Evolutionary conservation across 2,113 vertebrate genomes (phyloP), one percentile per base, ranked within the genome.

Genomic region (Numenius arquata): DNA sequence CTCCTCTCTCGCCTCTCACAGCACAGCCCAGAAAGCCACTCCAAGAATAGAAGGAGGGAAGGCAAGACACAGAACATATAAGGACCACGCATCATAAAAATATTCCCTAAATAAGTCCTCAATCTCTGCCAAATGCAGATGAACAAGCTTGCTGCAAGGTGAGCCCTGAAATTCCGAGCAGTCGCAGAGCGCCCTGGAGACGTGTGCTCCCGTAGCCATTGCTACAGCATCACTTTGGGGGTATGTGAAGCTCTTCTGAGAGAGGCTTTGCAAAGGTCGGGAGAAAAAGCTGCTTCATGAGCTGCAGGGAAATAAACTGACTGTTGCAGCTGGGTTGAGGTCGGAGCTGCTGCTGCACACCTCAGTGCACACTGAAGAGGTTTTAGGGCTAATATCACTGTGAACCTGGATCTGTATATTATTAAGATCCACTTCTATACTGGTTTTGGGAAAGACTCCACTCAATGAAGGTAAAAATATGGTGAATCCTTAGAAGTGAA

Each of bases 141-240:
- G 40, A 70, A 59, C 9, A 22, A n/a, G 23, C 23, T 48, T 2
- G 3, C 34, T 70, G 47, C 18, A 52, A 71, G 58, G 20, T 26
- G 58, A 41, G 30, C 76, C 22, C 63, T 40, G 52, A 66, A 81
- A 40, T 18, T 53, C 43, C 6, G 16, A 90, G 76, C 45, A 82
- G 71, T 48, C 1, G 3, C 6, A 8, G 55, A 63, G 23, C 1
- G 4, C 58, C 52, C 47, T 48, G 30, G 40, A 52, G 58, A 71
- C 0, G 1, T 0, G 6, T 23, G 43, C 6, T 66, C 38, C 41
- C 18, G 22, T 22, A 61, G 45, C 8, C 26, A 43, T 17, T 7
- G 20, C 62, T 52, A 40, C 20, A 16, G 32, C 50, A 29, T 38
- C 52, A 16, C 1, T 0, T 23, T 1, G 38, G 19, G 17, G 32